phyloP scores from a whole-genome alignment of 2,888 invertebrate species.

The Polydrusus cervinus region DNA sequence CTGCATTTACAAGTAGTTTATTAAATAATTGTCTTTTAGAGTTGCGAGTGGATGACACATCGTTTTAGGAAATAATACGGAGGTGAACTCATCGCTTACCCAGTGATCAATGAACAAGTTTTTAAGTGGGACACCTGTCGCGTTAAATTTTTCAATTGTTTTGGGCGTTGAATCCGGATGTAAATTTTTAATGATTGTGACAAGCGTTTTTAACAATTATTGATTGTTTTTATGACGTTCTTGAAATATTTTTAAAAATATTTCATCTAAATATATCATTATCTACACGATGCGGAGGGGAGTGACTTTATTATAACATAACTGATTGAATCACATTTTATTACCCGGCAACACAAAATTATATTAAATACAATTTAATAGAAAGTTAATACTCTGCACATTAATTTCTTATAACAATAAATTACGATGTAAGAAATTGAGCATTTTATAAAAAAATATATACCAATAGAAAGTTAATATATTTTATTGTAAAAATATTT shows the following conservation, averaged over 20 bases:
- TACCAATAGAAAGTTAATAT: no score
- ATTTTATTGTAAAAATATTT: no score
- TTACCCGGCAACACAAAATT: no score
- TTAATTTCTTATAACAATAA: no score
- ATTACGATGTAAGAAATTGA: no score
- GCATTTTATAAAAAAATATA: no score
- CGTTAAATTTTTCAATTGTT: conserved; percentile 2
- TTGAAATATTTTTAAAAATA: neutral
- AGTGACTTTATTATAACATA: no score
- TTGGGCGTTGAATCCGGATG: conserved; percentile 18
- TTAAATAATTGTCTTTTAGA: conserved; percentile 1
- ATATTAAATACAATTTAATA: no score
- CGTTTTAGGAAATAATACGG: conserved; percentile 15
- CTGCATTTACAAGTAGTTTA: conserved; percentile 18
- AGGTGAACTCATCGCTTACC: conserved; percentile 35
- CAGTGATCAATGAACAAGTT: conserved; percentile 22
- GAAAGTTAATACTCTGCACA: no score
- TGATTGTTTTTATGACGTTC: neutral
- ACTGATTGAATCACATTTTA: no score
- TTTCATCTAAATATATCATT: no score
- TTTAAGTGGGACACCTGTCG: conserved; percentile 40
- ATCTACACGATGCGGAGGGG: no score
- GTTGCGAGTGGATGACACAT: conserved; percentile 15
- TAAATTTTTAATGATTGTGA: neutral
- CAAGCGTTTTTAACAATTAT: neutral